Evolutionary conservation across 1,140 invertebrate species (phyloP).

Genomic region (Maconellicoccus hirsutus): DNA sequence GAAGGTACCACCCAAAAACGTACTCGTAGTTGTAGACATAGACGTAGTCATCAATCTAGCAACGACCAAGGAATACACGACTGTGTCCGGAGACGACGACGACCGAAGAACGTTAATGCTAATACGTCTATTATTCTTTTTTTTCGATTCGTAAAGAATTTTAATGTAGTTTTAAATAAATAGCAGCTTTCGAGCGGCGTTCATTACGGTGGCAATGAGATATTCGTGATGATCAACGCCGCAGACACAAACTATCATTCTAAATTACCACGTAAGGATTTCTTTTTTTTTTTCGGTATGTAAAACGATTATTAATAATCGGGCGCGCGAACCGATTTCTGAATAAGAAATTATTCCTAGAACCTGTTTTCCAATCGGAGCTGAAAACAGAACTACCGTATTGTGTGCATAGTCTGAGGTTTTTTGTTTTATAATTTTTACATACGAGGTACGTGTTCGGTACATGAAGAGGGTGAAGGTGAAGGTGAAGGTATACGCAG

Average conservation of each 20-base stretch:
- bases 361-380: neutral
- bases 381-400: neutral
- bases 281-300: too few species aligned
- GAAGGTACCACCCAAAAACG: neutral
- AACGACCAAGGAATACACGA: too few species aligned
- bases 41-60: neutral
- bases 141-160: neutral
- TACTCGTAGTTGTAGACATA: neutral
- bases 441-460: neutral
- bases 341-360: neutral
- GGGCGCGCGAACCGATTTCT: neutral
- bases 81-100: too few species aligned
- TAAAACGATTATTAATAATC: neutral
- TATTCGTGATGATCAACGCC: neutral
- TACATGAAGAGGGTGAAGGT: neutral
- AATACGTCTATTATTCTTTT: too few species aligned
- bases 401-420: neutral
- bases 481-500: too few species aligned
- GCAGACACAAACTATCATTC: neutral
- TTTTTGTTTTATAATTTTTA: neutral
- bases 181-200: neutral
- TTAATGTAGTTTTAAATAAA: conserved; percentile 1
- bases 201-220: neutral
- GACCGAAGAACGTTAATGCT: too few species aligned
- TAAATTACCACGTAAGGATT: neutral